phyloP scores from a whole-genome alignment of 2,888 invertebrate genomes.

The Ophion slaviceki region DNA sequence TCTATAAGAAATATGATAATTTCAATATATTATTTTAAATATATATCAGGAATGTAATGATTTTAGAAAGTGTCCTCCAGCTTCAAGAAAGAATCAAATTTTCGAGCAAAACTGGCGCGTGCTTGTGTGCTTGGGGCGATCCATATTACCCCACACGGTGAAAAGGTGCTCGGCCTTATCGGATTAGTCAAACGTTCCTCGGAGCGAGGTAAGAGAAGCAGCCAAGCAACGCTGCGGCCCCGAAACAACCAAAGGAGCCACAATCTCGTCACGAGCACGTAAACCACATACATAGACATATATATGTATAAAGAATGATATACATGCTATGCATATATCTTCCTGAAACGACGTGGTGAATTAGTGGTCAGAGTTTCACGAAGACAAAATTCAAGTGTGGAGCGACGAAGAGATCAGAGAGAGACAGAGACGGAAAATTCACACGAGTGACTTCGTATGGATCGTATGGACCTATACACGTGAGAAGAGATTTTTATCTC shows the following conservation, averaged over 20 bases:
- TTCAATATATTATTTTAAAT: too few species aligned
- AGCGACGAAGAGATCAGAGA: constrained; percentile 13
- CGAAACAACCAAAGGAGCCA: constrained; percentile 50
- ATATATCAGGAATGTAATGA: too few species aligned
- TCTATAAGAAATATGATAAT: too few species aligned
- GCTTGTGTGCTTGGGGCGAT: neutral
- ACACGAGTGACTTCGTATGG: constrained; percentile 47
- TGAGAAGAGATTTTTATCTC: constrained; percentile 71
- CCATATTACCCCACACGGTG: constrained; percentile 27
- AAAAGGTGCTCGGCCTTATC: constrained; percentile 48
- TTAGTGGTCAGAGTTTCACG: constrained; percentile 61
- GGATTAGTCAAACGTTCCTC: constrained; percentile 47
- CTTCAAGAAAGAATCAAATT: too few species aligned
- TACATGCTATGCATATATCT: constrained; percentile 41
- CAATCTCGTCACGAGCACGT: constrained; percentile 40
- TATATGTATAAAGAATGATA: constrained; percentile 24
- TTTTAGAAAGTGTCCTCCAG: too few species aligned
- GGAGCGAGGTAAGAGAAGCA: constrained; percentile 11
- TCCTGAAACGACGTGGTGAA: constrained; percentile 65
- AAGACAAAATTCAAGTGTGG: constrained; percentile 43
- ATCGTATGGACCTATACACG: constrained; percentile 47
- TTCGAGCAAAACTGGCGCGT: too few species aligned
- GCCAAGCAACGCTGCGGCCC: constrained; percentile 19
- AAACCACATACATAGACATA: constrained; percentile 3
- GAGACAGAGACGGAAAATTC: constrained; percentile 42